A percentile compares a stretch with the other conserved stretches of the same genome.
Conservation (phyloP, 2,113 vertebrate species). For the Odontophorus gujanensis region DNA sequence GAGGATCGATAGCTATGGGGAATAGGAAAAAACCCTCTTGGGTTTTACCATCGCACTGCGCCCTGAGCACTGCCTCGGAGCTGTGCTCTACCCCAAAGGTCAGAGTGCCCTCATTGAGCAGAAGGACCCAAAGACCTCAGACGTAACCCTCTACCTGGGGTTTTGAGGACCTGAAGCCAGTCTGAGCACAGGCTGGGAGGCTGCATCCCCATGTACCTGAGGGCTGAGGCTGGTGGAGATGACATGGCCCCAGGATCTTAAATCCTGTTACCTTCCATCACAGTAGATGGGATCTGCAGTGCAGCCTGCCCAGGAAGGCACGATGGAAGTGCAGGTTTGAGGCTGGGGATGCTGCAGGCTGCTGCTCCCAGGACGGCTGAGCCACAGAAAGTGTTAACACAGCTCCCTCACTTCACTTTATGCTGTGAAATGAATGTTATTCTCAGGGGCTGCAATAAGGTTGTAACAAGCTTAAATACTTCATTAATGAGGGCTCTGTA, state of each 20-base stretch:
- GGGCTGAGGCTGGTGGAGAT: background rate
- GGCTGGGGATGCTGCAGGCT: background rate
- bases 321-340: rapidly evolving
- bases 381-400: slow-evolving; percentile 14
- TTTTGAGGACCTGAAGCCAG: background rate
- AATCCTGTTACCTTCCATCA: rapidly evolving
- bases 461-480: slow-evolving; percentile 45
- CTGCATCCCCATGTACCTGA: background rate
- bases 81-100: background rate
- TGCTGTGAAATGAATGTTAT: background rate
- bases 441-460: slow-evolving; percentile 32
- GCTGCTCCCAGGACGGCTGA: background rate
- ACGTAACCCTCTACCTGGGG: rapidly evolving
- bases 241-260: background rate
- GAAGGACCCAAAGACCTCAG: background rate
- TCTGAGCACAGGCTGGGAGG: background rate
- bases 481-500: slow-evolving; percentile 50
- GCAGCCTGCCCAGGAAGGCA: background rate
- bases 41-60: background rate
- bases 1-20: background rate
- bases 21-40: background rate
- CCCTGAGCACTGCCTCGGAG: background rate
- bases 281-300: background rate
- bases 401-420: background rate
- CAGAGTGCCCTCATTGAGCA: background rate